phyloP scores from a whole-genome alignment of 2,113 vertebrate species.

The Chrysochloris asiatica region DNA sequence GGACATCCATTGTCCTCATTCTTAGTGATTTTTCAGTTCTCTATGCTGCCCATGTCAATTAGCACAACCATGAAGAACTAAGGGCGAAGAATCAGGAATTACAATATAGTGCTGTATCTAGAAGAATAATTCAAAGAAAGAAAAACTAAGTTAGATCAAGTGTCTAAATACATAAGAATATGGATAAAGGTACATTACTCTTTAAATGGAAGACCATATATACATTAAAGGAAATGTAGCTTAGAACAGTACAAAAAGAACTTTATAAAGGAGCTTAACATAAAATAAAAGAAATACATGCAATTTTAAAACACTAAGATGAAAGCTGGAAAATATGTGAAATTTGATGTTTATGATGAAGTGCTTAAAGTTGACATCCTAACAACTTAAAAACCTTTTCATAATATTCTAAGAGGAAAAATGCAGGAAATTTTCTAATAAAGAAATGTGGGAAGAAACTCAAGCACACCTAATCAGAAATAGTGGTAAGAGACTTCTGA shows the following conservation, averaged over 20 bases:
- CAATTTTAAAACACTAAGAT: not conserved
- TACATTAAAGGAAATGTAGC: not conserved
- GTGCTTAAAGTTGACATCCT: not conserved
- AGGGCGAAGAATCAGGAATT: not conserved
- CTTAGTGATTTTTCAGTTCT: not conserved
- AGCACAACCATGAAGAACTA: not conserved
- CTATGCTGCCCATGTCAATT: too few relatives aligned
- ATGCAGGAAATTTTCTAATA: not conserved
- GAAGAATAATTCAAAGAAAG: not conserved
- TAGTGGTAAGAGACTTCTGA: conserved; percentile 26
- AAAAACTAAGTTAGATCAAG: not conserved
- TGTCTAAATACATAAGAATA: not conserved
- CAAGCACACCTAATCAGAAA: conserved; percentile 14
- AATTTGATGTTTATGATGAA: not conserved
- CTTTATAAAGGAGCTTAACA: not conserved
- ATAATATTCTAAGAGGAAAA: conserved; percentile 17
- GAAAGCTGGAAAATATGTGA: not conserved
- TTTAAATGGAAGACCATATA: not conserved
- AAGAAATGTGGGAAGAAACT: not conserved
- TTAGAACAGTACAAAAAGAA: not conserved
- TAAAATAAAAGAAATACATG: not conserved
- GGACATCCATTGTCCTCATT: too few relatives aligned
- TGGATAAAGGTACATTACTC: not conserved
- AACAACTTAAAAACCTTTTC: not conserved
- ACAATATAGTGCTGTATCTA: not conserved